Percentiles rank a stretch among this genome's conserved stretches.
phyloP scores from a whole-genome alignment of 2,113 vertebrate genomes.

The Antechinus flavipes region DNA sequence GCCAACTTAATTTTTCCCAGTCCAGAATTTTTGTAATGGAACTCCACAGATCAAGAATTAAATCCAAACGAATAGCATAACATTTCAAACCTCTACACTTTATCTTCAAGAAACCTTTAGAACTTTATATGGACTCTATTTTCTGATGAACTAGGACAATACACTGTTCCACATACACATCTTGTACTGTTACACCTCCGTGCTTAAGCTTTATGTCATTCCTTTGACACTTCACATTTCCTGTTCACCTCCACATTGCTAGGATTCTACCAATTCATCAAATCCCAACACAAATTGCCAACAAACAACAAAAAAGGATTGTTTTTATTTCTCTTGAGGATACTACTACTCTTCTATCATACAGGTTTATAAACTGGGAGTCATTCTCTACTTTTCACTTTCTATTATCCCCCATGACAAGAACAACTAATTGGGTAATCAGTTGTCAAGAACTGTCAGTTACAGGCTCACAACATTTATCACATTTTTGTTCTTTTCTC shows the following conservation, averaged over 20 bases:
- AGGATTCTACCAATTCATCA: neutral
- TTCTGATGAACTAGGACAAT: neutral
- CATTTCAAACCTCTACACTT: neutral
- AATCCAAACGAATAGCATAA: neutral
- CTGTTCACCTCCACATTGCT: neutral
- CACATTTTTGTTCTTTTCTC: neutral
- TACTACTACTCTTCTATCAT: neutral
- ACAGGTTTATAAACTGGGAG: neutral
- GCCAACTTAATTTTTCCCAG: neutral
- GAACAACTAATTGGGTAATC: neutral
- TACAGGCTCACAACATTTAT: neutral
- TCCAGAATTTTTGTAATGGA: neutral
- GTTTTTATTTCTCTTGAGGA: neutral
- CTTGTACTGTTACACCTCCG: neutral
- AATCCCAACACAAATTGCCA: neutral
- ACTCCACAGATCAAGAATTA: neutral
- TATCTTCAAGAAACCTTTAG: neutral
- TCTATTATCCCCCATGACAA: neutral
- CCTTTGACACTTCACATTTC: neutral
- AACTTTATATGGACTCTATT: neutral
- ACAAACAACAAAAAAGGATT: neutral
- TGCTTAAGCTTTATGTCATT: neutral
- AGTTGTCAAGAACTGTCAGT: neutral
- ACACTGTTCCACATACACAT: neutral
- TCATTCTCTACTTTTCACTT: neutral